Conservation (phyloP, 2,113 vertebrate species). For the Oxyura jamaicensis region DNA sequence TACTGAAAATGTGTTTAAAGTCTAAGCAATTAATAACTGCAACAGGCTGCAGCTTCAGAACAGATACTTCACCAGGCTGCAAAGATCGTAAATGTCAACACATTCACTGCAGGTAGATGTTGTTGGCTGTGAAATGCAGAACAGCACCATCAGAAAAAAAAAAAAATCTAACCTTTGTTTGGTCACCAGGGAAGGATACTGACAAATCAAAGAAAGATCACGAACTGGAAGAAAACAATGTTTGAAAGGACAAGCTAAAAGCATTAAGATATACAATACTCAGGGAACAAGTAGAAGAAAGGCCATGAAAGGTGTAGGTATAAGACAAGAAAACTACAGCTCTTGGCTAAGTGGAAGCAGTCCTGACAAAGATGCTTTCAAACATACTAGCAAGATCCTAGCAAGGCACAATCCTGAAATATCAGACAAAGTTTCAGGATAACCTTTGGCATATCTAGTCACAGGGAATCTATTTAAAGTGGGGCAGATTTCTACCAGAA, state of each 20-base stretch:
- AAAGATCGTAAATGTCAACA: neutral
- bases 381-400: neutral
- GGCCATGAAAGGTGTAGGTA: neutral
- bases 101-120: neutral
- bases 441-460: neutral
- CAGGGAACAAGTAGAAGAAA: neutral
- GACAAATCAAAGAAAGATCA: neutral
- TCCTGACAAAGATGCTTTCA: neutral
- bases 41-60: neutral
- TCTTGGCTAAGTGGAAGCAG: neutral
- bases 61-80: neutral
- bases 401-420: neutral
- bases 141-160: neutral
- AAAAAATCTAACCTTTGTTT: accelerated
- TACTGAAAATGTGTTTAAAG: neutral
- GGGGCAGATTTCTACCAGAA: neutral
- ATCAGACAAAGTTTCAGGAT: neutral
- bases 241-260: neutral
- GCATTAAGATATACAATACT: neutral
- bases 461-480: neutral
- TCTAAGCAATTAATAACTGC: neutral
- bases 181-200: neutral
- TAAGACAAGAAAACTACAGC: neutral
- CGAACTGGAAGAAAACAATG: neutral
- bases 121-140: neutral